These are phyloP conservation scores for Hippocampus comes DNA, from an alignment of 2,113 vertebrate genomes.

Conservation along the genomic window DNA sequence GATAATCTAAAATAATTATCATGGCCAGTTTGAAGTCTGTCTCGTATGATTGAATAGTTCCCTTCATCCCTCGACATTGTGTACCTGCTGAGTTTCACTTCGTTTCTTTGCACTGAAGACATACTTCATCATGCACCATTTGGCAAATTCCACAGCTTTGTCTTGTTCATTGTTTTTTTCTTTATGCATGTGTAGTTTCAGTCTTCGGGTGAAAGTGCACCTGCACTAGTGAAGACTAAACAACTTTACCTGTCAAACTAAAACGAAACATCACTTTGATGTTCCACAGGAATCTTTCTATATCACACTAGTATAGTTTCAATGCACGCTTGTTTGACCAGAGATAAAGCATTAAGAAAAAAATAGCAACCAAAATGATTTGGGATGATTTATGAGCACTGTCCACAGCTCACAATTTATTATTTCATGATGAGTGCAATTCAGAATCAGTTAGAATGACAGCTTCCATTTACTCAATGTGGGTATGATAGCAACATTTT, in stretches of 20 bases:
- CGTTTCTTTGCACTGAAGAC: not conserved
- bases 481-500: conserved; percentile 4
- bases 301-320: not conserved
- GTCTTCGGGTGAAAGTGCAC: conserved; percentile 70
- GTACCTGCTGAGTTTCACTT: conserved; percentile 1
- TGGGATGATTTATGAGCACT: conserved; percentile 31
- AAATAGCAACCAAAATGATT: not conserved
- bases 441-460: conserved; percentile 53
- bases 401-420: conserved; percentile 48
- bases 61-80: not conserved
- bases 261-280: conserved; percentile 10
- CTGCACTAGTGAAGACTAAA: conserved; percentile 71
- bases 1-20: no score
- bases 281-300: conserved; percentile 10
- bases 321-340: not conserved
- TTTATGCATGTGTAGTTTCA: conserved; percentile 28
- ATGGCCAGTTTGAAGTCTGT: no score
- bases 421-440: conserved; percentile 53
- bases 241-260: conserved; percentile 56
- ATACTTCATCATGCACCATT: conserved; percentile 6
- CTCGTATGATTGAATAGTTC: no score
- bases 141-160: conserved; percentile 21
- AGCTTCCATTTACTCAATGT: conserved; percentile 36
- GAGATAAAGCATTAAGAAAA: not conserved
- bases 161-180: not conserved